phyloP scores from a whole-genome alignment of 1,140 invertebrate species.

The Zaprionus ornatus region DNA sequence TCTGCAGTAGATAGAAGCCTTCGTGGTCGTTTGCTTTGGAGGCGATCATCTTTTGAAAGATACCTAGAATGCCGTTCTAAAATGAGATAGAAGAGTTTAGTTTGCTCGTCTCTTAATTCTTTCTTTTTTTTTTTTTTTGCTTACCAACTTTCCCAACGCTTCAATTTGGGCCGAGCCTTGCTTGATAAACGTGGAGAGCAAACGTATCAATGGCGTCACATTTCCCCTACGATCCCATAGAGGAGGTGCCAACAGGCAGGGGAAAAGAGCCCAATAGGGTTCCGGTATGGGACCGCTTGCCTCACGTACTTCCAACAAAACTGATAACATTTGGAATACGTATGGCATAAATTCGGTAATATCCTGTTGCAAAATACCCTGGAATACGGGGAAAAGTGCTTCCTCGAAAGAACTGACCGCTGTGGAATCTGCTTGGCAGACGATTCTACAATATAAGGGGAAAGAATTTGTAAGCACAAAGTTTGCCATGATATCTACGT shows the following conservation, averaged over 20 bases:
- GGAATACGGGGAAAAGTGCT: constrained; percentile 96
- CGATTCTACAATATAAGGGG: constrained; percentile 85
- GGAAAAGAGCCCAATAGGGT: constrained; percentile 95
- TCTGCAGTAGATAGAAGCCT: constrained; percentile 96
- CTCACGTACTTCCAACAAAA: constrained; percentile 93
- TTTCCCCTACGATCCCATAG: constrained; percentile 97
- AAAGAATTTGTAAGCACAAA: neutral
- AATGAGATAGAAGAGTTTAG: neutral
- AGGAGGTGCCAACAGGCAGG: constrained; percentile 92
- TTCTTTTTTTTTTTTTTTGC: constrained; percentile 22
- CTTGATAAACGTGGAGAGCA: constrained; percentile 93
- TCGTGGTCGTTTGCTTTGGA: constrained; percentile 98
- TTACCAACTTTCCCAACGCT: constrained; percentile 88
- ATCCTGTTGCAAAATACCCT: constrained; percentile 96
- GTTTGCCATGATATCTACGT: neutral
- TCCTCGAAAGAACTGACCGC: constrained; percentile 96
- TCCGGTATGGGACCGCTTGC: constrained; percentile 87
- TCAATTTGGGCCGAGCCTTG: constrained; percentile 90
- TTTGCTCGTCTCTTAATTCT: neutral
- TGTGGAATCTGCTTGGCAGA: constrained; percentile 91
- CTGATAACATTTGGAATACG: constrained; percentile 97
- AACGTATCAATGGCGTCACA: constrained; percentile 94
- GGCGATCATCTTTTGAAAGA: constrained; percentile 98
- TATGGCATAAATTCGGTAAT: constrained; percentile 99
- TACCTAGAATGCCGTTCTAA: constrained; percentile 93